Conservation (phyloP, 2,888 invertebrate genomes). For the Lysandra coridon region DNA sequence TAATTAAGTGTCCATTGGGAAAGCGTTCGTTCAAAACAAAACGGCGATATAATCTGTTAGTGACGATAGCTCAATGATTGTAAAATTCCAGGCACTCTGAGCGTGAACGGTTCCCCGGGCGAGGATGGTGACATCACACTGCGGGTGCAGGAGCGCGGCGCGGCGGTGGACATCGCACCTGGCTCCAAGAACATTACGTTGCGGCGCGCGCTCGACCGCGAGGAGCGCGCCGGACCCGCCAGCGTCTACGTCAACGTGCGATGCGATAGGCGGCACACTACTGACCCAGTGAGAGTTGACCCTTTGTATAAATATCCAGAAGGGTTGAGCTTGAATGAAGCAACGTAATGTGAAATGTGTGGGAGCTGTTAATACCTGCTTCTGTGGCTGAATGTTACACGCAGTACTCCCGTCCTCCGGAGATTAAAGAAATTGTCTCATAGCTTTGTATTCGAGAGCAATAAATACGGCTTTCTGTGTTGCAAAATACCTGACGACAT, state of each 20-base stretch:
- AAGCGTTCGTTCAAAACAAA: too few relatives aligned
- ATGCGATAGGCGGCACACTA: conserved; percentile 88
- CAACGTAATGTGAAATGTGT: too few relatives aligned
- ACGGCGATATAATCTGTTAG: too few relatives aligned
- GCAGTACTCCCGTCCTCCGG: background rate
- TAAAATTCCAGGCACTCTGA: conserved; percentile 78
- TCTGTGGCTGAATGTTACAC: background rate
- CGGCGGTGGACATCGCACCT: conserved; percentile 86
- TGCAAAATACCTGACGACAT: too few relatives aligned
- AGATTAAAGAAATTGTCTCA: background rate
- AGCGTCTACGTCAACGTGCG: conserved; percentile 93
- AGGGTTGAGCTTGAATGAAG: background rate
- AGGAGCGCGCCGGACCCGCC: conserved; percentile 90
- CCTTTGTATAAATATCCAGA: background rate
- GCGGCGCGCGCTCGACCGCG: conserved; percentile 89
- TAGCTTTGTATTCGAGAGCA: background rate
- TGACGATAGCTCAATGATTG: too few relatives aligned
- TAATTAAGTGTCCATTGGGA: too few relatives aligned
- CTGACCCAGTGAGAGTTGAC: conserved; percentile 83
- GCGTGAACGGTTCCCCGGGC: conserved; percentile 90
- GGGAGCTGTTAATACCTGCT: too few relatives aligned
- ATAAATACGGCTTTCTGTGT: background rate
- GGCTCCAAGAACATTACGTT: conserved; percentile 91
- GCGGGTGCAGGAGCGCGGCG: conserved; percentile 88
- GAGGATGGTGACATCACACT: conserved; percentile 89